Evolutionary conservation across 2,797 vertebrate species (phyloP).

Genomic region (Halcyon chelicuti): DNA sequence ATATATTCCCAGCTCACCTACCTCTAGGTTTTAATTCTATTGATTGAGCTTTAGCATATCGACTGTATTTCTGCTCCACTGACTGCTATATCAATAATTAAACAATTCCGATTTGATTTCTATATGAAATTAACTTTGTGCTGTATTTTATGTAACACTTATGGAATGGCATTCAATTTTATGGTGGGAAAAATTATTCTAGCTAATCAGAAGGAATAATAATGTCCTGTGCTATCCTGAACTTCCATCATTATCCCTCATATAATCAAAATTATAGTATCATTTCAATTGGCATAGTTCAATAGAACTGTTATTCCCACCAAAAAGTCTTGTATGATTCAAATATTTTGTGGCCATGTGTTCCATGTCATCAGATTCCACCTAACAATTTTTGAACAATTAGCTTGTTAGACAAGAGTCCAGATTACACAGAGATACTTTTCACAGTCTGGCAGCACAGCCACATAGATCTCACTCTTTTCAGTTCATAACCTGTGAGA

Average conservation of each 20-base stretch:
- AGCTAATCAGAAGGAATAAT: neutral
- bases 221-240: neutral
- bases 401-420: neutral
- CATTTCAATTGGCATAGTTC: neutral
- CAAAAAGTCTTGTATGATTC: neutral
- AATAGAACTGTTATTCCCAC: neutral
- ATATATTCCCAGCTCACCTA: slow-evolving; percentile 20
- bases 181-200: neutral
- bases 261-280: neutral
- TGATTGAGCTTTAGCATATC: slow-evolving; percentile 1
- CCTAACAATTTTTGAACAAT: neutral
- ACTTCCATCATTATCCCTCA: neutral
- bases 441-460: neutral
- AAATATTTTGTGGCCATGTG: neutral
- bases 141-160: neutral
- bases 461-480: neutral
- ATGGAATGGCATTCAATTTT: neutral
- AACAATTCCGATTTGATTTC: neutral
- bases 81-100: neutral
- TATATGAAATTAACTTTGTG: neutral
- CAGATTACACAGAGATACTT: neutral
- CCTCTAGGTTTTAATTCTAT: slow-evolving; percentile 5
- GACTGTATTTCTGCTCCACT: neutral
- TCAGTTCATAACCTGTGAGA: neutral
- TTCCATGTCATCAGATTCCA: neutral